Conservation (phyloP, 2,888 invertebrate species). For the Desoria tigrina region DNA sequence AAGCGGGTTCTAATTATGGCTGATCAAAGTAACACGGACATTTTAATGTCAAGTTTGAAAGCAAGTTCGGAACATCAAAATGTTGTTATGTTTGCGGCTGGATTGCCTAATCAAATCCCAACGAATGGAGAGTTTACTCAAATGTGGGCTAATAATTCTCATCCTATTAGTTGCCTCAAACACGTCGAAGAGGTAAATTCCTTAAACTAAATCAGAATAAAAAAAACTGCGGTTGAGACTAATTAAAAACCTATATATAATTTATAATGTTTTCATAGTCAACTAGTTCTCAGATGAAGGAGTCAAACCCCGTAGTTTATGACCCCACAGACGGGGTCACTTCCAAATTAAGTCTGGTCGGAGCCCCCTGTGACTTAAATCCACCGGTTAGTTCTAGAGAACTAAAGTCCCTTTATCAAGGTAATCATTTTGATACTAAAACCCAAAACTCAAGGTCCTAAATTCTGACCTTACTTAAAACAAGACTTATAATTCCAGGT, state of each 20-base stretch:
- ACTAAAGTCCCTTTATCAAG: conserved; percentile 57
- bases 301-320: conserved; percentile 56
- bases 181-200: conserved; percentile 47
- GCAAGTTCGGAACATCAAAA: conserved; percentile 47
- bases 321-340: conserved; percentile 50
- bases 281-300: conserved; percentile 52
- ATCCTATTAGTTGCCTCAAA: conserved; percentile 43
- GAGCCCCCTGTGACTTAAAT: conserved; percentile 59
- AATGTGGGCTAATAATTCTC: conserved; percentile 47
- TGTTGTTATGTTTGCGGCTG: conserved; percentile 45
- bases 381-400: conserved; percentile 58
- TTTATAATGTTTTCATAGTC: conserved; percentile 38
- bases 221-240: not conserved
- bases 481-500: no score
- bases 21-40: conserved; percentile 60
- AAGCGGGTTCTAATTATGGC: conserved; percentile 59
- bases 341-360: conserved; percentile 57
- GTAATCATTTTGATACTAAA: conserved; percentile 23
- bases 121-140: conserved; percentile 48
- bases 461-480: conserved; percentile 9
- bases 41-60: conserved; percentile 48
- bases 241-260: not conserved
- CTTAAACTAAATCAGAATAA: no score
- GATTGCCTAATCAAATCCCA: conserved; percentile 36
- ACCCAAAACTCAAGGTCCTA: not conserved